phyloP scores from a whole-genome alignment of 2,888 invertebrate species.

The Celastrina argiolus region DNA sequence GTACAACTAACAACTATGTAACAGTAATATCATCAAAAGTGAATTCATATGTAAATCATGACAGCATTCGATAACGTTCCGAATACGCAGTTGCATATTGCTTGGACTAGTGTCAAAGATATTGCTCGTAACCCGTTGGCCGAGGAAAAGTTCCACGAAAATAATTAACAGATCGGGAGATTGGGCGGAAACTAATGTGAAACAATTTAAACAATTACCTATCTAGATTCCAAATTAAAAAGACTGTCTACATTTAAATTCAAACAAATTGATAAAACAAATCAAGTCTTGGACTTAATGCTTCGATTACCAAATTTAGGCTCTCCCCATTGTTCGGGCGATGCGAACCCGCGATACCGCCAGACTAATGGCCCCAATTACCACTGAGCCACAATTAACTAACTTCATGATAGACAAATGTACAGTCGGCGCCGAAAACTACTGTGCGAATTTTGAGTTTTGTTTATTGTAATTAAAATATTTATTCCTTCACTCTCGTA shows the following conservation, averaged over 20 bases:
- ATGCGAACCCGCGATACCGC: constrained; percentile 53
- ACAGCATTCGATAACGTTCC: too few relatives aligned
- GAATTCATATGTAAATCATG: too few relatives aligned
- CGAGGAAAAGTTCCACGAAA: neutral
- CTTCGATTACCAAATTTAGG: constrained; percentile 56
- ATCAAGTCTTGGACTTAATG: constrained; percentile 49
- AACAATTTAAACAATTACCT: neutral
- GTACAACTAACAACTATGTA: too few relatives aligned
- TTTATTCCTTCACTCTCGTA: too few relatives aligned
- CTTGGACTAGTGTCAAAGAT: too few relatives aligned
- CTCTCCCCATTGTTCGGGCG: constrained; percentile 64
- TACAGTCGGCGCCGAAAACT: constrained; percentile 34
- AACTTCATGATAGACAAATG: constrained; percentile 65
- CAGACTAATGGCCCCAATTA: constrained; percentile 75
- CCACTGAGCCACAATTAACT: constrained; percentile 60
- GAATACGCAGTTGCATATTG: too few relatives aligned
- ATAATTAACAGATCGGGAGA: neutral
- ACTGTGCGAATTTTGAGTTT: neutral
- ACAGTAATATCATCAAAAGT: too few relatives aligned
- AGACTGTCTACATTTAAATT: constrained; percentile 13
- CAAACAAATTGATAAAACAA: constrained; percentile 37
- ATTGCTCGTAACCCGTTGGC: too few relatives aligned
- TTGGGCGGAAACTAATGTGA: neutral
- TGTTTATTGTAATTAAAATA: too few relatives aligned
- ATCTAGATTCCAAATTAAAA: constrained; percentile 17